These are phyloP conservation scores for Onychomys arenicola DNA, from an alignment of 2,797 vertebrate species.

Conservation along the genomic window DNA sequence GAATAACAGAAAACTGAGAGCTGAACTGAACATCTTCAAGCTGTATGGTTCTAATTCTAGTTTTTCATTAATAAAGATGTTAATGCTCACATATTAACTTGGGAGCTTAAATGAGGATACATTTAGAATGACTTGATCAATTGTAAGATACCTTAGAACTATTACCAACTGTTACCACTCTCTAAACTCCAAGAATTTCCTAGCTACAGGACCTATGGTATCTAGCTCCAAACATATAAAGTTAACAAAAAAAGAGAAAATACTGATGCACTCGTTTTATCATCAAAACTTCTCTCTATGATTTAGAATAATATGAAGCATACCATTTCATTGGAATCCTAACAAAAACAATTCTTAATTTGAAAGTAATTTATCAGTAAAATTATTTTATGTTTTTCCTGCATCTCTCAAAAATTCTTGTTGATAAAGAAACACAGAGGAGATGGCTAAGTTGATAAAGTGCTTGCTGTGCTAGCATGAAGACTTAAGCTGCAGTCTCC, in stretches of 20 bases:
- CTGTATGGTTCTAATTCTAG: not conserved
- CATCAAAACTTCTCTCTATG: not conserved
- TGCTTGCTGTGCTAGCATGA: not conserved
- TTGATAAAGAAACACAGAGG: not conserved
- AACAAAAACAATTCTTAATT: not conserved
- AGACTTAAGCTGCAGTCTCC: too few relatives aligned
- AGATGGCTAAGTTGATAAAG: not conserved
- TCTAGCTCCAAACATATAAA: not conserved
- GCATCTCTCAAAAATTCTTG: not conserved
- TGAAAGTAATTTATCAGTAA: not conserved
- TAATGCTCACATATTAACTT: not conserved
- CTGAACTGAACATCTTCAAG: not conserved
- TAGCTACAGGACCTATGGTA: not conserved
- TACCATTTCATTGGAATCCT: not conserved
- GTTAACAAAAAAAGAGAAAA: not conserved
- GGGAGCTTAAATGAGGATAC: not conserved
- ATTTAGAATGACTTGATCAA: not conserved
- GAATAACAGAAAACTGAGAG: not conserved
- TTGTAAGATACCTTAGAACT: not conserved
- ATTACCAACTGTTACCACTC: not conserved
- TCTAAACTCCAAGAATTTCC: not conserved
- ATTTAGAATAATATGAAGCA: not conserved
- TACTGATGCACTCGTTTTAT: constrained; percentile 4
- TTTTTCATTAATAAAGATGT: not conserved
- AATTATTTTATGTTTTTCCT: not conserved